Conservation (phyloP, 2,888 invertebrate species). For the Metopia argyrocephala region DNA sequence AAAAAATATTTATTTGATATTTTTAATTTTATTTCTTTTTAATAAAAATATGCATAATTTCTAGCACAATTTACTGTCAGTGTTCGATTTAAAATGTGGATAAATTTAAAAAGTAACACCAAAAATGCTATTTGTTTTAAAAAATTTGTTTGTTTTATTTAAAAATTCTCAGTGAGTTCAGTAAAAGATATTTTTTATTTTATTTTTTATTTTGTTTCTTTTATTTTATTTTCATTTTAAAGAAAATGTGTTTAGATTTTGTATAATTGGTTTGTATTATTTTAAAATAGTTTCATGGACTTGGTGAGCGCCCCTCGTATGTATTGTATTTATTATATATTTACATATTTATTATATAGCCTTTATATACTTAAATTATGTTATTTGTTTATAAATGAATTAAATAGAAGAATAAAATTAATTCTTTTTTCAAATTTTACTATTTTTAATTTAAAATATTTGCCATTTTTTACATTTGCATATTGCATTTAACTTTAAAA, state of each 20-base stretch:
- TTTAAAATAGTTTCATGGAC: constrained; percentile 48
- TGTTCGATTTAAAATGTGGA: constrained; percentile 37
- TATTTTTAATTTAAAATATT: constrained; percentile 1
- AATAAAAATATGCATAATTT: constrained; percentile 31
- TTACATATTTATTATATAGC: constrained; percentile 1
- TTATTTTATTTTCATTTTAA: not conserved
- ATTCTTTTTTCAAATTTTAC: not conserved
- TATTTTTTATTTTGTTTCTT: not conserved
- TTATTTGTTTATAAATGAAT: constrained; percentile 11
- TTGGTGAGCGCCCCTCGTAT: constrained; percentile 64
- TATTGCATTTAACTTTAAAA: no score
- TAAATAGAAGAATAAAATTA: no score
- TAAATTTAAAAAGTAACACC: not conserved
- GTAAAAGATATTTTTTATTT: not conserved
- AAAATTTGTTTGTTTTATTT: not conserved
- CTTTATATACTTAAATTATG: constrained; percentile 1
- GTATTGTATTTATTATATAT: constrained; percentile 23
- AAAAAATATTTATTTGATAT: not conserved
- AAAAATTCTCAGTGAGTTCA: no score
- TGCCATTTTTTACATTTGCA: no score
- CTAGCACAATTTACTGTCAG: constrained; percentile 39
- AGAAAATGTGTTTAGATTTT: not conserved
- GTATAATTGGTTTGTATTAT: not conserved
- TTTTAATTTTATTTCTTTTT: not conserved
- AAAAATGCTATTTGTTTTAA: not conserved